Percentiles rank a stretch among this genome's conserved stretches.
Conservation (phyloP, 2,888 invertebrate species). For the Lasioglossum villosulum region DNA sequence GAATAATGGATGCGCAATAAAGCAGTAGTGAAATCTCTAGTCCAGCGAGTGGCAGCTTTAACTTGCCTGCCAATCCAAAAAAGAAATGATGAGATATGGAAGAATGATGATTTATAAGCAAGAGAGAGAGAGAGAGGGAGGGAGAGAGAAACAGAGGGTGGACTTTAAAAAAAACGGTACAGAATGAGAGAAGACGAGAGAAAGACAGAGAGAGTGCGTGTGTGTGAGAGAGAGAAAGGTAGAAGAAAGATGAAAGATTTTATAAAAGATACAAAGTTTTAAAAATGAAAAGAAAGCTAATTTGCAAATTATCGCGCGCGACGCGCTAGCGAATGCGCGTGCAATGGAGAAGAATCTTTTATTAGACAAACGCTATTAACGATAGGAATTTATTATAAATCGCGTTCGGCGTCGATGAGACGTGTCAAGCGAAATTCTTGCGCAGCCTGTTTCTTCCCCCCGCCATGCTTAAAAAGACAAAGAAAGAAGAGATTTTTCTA, state of each 20-base stretch:
- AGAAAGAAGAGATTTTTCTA: not conserved
- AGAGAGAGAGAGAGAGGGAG: not conserved
- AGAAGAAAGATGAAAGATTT: constrained; percentile 38
- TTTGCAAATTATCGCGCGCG: constrained; percentile 69
- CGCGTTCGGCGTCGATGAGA: constrained; percentile 72
- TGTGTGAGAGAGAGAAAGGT: constrained; percentile 30
- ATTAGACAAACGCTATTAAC: constrained; percentile 56
- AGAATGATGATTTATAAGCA: constrained; percentile 30
- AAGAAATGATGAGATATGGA: constrained; percentile 61
- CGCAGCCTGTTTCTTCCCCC: not conserved
- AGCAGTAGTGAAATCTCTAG: constrained; percentile 84
- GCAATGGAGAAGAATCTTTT: constrained; percentile 56
- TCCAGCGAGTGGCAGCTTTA: constrained; percentile 82
- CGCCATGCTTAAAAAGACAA: not conserved
- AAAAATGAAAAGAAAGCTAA: constrained; percentile 40
- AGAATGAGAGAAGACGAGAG: constrained; percentile 8
- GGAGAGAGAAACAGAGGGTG: not conserved
- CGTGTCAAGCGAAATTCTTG: constrained; percentile 59
- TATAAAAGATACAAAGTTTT: constrained; percentile 66
- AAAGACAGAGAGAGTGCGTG: constrained; percentile 8
- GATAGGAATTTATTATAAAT: constrained; percentile 69
- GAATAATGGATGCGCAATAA: constrained; percentile 69
- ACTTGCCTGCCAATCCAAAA: constrained; percentile 82
- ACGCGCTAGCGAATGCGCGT: constrained; percentile 9
- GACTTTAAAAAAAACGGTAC: constrained; percentile 15